phyloP scores from a whole-genome alignment of 2,113 vertebrate genomes.

The Suricata suricatta region DNA sequence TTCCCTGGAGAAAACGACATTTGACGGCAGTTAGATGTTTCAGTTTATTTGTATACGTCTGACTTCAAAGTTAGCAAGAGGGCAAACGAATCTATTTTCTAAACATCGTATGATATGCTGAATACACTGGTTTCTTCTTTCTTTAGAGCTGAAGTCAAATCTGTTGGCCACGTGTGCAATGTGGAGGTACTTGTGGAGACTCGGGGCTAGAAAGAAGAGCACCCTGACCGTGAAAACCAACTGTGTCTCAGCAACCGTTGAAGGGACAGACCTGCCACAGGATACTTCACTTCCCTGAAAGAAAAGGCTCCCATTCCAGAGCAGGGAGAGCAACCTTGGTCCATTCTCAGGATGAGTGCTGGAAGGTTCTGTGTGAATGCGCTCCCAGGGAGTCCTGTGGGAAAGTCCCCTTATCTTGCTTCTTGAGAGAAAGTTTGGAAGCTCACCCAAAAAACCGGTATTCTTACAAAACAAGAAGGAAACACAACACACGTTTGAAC shows the following conservation, averaged over 20 bases:
- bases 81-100: conserved; percentile 31
- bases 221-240: no score
- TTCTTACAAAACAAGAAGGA: not conserved
- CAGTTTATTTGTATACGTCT: not conserved
- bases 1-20: not conserved
- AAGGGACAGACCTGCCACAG: rapidly evolving
- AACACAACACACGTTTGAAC: not conserved
- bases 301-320: no score
- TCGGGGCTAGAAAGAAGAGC: not conserved
- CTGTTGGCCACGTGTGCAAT: rapidly evolving
- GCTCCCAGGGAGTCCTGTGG: rapidly evolving
- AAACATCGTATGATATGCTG: not conserved
- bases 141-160: not conserved
- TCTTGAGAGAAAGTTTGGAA: not conserved
- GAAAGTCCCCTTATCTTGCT: no score
- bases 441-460: rapidly evolving
- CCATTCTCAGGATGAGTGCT: rapidly evolving
- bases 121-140: not conserved
- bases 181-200: not conserved
- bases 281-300: not conserved
- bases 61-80: conserved; percentile 30
- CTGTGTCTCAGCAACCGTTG: rapidly evolving
- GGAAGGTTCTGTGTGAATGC: not conserved
- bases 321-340: rapidly evolving
- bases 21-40: not conserved